Base-by-base conservation (phyloP, 2,888 invertebrate genomes). In the Enchytraeus crypticus region DNA sequence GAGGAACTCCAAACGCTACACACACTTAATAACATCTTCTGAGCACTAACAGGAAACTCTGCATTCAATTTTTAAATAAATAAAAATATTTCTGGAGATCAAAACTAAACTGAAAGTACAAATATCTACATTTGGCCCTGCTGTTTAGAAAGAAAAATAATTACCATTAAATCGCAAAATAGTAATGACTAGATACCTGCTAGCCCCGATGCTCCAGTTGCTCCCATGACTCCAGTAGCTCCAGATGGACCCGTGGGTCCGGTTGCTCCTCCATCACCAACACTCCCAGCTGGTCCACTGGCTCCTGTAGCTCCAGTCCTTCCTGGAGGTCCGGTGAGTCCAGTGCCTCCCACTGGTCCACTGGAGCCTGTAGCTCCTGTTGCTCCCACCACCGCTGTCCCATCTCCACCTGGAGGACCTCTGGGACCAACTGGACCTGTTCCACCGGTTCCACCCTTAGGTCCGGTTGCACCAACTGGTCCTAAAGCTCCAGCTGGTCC, bases 291-390 rank as follows among this genome's bases (percentile, higher is more conserved):
- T 21, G 18, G 56, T 26, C 47, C 63, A 30, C 60, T 62, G 60
- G 53, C 18, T 58, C 68, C 59, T 57, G 57, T 8, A 53, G 64
- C 30, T 45, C 56, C 56, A 26, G 45, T n/a, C 23, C 45, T 32
- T 4, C 67, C 67, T 57, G 61, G 30, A 49, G 61, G 57, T 3
- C 64, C 63, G 18, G 45, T 26, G 14, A 23, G 29, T 4, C 59
- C 59, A 33, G 21, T 14, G 43, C 18, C n/a, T n/a, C n/a, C n/a
- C n/a, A n/a, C n/a, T n/a, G n/a, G n/a, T n/a, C n/a, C n/a, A n/a
- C n/a, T n/a, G n/a, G n/a, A n/a, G n/a, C n/a, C n/a, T n/a, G n/a
- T n/a, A n/a, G n/a, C n/a, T n/a, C n/a, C n/a, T n/a, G n/a, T n/a
- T n/a, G n/a, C n/a, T n/a, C n/a, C n/a, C n/a, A n/a, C n/a, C n/a